Evolutionary conservation across 2,888 invertebrate species (phyloP).

Genomic region (Diplolepis rosae): DNA sequence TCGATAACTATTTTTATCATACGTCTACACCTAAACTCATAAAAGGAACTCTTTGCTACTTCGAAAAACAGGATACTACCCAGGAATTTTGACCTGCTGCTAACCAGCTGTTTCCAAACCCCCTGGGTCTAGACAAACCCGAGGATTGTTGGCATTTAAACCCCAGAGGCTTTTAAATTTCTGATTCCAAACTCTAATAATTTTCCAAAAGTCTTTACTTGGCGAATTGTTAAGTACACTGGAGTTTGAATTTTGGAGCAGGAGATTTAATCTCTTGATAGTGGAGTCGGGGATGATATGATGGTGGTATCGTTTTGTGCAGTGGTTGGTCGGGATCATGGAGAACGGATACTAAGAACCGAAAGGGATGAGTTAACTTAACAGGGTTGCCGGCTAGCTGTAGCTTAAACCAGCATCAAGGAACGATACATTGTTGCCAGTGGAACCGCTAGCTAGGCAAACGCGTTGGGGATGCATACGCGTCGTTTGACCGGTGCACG

Average conservation of each 20-base stretch:
- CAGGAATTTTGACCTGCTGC: background rate
- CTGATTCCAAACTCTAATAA: too few relatives aligned
- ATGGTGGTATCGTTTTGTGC: conserved; percentile 1
- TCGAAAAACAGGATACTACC: background rate
- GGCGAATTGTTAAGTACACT: too few relatives aligned
- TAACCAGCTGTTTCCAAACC: background rate
- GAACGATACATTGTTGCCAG: conserved; percentile 26
- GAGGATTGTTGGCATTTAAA: too few relatives aligned
- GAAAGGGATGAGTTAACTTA: conserved; percentile 17
- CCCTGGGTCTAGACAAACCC: background rate
- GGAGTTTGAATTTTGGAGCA: too few relatives aligned
- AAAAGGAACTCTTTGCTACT: background rate
- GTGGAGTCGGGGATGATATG: background rate
- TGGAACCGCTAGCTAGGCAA: conserved; percentile 15
- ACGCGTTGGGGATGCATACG: conserved; percentile 15
- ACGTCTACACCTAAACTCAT: background rate
- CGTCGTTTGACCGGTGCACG: background rate
- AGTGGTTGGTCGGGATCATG: conserved; percentile 2
- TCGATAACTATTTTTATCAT: background rate
- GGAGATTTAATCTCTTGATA: too few relatives aligned
- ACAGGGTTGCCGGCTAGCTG: conserved; percentile 26
- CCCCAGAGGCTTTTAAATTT: background rate
- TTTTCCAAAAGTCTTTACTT: too few relatives aligned
- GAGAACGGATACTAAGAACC: conserved; percentile 29
- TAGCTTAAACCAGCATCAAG: conserved; percentile 8